A percentile compares a stretch with the other conserved stretches of the same genome.
phyloP scores from a whole-genome alignment of 2,113 vertebrate genomes.

The Azemiops feae region DNA sequence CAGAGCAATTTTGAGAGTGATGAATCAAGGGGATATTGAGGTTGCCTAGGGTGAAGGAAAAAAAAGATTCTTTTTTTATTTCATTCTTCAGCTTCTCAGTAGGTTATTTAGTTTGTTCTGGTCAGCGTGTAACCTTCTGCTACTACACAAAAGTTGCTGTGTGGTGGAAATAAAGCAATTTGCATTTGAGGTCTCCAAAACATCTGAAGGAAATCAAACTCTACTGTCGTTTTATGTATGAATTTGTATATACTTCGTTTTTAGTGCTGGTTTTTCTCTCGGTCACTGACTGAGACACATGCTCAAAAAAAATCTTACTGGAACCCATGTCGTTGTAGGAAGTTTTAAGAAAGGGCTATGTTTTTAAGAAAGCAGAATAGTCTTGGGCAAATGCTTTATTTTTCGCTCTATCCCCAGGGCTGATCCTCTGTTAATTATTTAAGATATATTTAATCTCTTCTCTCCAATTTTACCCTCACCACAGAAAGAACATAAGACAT shows the following conservation, averaged over 20 bases:
- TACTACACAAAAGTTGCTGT: constrained; percentile 7
- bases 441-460: constrained; percentile 29
- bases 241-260: neutral
- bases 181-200: constrained; percentile 22
- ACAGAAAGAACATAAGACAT: constrained; percentile 5
- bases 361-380: neutral
- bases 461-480: neutral
- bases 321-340: neutral
- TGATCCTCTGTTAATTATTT: neutral
- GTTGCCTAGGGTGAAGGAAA: constrained; percentile 20
- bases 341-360: neutral
- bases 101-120: constrained; percentile 25
- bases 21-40: constrained; percentile 36
- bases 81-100: constrained; percentile 19
- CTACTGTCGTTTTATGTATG: neutral
- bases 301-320: neutral
- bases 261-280: neutral
- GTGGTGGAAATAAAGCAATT: constrained; percentile 36
- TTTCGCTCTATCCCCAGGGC: neutral
- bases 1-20: constrained; percentile 30
- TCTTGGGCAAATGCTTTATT: neutral
- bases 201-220: constrained; percentile 16
- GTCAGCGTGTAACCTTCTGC: neutral
- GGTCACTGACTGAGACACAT: neutral
- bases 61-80: constrained; percentile 28